Evolutionary conservation across 2,797 vertebrate genomes (phyloP).

Genomic region (Podarcis lilfordi): DNA sequence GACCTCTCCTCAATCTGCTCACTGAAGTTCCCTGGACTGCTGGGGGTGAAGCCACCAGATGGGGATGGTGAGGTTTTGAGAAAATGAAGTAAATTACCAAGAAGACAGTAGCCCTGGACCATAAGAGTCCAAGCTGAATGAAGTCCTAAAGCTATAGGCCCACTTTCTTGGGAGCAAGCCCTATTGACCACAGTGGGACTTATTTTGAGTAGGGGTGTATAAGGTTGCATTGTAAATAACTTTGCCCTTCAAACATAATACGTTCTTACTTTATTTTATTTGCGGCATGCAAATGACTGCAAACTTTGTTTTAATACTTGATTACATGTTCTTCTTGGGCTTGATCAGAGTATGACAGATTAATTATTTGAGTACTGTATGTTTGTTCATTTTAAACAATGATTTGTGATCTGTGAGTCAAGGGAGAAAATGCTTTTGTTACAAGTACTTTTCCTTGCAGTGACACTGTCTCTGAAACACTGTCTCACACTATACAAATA

Average conservation of each 20-base stretch:
- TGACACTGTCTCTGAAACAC: background rate
- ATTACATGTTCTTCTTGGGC: background rate
- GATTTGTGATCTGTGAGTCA: background rate
- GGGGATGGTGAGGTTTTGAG: background rate
- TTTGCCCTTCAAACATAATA: background rate
- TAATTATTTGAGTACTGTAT: background rate
- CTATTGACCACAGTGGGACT: too few species aligned
- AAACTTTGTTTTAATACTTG: too few species aligned
- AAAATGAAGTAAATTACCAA: background rate
- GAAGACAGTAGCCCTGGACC: background rate
- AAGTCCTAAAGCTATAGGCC: background rate
- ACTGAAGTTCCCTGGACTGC: background rate
- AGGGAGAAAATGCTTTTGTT: background rate
- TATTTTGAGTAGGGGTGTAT: too few species aligned
- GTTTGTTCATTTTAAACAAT: background rate
- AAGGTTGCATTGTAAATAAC: too few species aligned
- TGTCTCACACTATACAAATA: background rate
- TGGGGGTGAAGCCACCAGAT: background rate
- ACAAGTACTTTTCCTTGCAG: background rate
- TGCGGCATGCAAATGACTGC: too few species aligned
- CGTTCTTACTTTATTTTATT: background rate
- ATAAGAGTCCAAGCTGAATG: background rate
- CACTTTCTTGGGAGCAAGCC: too few species aligned
- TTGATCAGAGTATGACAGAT: background rate
- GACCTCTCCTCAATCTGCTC: background rate